phyloP scores from a whole-genome alignment of 2,888 invertebrate species.

The Mythimna impura region DNA sequence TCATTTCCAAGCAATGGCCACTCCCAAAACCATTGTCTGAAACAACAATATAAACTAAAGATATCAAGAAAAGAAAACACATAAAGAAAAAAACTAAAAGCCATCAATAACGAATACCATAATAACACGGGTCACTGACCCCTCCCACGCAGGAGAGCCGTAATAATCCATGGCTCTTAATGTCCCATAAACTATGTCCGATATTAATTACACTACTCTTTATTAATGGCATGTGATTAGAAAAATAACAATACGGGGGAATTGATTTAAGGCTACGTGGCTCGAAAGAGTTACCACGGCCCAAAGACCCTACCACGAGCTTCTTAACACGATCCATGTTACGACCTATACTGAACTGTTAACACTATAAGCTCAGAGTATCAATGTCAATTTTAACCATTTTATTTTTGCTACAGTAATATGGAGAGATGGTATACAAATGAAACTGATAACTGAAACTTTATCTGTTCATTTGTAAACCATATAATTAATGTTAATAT shows the following conservation, averaged over 20 bases:
- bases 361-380: too few relatives aligned
- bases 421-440: too few relatives aligned
- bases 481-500: too few relatives aligned
- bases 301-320: too few relatives aligned
- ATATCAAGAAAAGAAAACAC: conserved; percentile 26
- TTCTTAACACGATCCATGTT: too few relatives aligned
- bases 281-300: too few relatives aligned
- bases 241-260: conserved; percentile 46
- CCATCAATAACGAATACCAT: conserved; percentile 50
- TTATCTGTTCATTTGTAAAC: too few relatives aligned
- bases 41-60: conserved; percentile 11
- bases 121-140: conserved; percentile 51
- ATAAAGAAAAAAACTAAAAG: conserved; percentile 9
- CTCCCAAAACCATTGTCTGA: conserved; percentile 12
- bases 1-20: neutral
- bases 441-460: too few relatives aligned
- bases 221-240: conserved; percentile 63
- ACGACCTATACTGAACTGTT: too few relatives aligned
- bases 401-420: too few relatives aligned
- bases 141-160: conserved; percentile 61
- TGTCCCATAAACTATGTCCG: conserved; percentile 63
- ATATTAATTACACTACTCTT: conserved; percentile 63
- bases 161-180: conserved; percentile 54
- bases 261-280: conserved; percentile 21
- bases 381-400: too few relatives aligned